phyloP scores from a whole-genome alignment of 2,797 vertebrate genomes.

The Notolabrus celidotus region DNA sequence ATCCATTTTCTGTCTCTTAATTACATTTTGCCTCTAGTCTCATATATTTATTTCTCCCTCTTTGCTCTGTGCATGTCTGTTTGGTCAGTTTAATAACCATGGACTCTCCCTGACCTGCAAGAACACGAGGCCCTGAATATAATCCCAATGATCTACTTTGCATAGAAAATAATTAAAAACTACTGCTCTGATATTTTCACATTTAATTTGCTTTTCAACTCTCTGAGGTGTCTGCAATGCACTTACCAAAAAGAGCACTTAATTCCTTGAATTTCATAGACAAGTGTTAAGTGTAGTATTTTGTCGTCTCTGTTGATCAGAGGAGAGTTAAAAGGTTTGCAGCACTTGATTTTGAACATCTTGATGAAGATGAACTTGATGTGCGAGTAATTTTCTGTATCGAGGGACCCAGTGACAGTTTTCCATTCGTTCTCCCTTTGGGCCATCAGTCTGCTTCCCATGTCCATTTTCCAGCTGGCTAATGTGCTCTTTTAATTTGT shows the following conservation, averaged over 20 bases:
- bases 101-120: constrained; percentile 53
- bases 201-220: constrained; percentile 59
- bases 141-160: constrained; percentile 56
- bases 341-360: constrained; percentile 49
- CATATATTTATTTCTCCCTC: constrained; percentile 51
- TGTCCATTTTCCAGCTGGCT: constrained; percentile 53
- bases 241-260: constrained; percentile 58
- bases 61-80: constrained; percentile 69
- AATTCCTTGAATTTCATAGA: constrained; percentile 42
- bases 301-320: constrained; percentile 40
- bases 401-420: constrained; percentile 47
- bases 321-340: constrained; percentile 58
- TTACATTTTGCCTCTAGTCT: constrained; percentile 64
- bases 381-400: constrained; percentile 53
- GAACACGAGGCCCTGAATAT: constrained; percentile 33
- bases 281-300: constrained; percentile 39
- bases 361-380: constrained; percentile 57
- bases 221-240: constrained; percentile 50
- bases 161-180: constrained; percentile 66
- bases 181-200: constrained; percentile 23
- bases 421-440: constrained; percentile 43
- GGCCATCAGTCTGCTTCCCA: constrained; percentile 44
- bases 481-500: constrained; percentile 50
- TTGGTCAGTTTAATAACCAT: constrained; percentile 74
- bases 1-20: constrained; percentile 73